A percentile compares a stretch with the other conserved stretches of the same genome.
Conservation (phyloP, 1,140 invertebrate species). For the Neuroterus valhalla region DNA sequence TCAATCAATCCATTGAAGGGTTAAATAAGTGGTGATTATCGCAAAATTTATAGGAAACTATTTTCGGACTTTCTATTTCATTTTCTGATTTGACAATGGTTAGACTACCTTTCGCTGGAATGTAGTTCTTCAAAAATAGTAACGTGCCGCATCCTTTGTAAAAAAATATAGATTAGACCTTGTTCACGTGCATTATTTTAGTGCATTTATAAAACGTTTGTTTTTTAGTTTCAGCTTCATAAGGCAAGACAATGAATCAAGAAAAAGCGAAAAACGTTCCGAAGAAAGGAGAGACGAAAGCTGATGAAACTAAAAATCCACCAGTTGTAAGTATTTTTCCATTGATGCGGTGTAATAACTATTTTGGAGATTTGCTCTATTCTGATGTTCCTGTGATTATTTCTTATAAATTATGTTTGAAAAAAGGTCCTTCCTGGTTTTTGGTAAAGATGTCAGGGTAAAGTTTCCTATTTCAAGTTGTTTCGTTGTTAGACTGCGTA, state of each 20-base stretch:
- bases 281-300: not conserved
- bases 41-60: not conserved
- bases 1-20: constrained; percentile 2
- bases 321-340: not conserved
- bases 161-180: too few relatives aligned
- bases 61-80: not conserved
- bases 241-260: not conserved
- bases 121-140: too few relatives aligned
- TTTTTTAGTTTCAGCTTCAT: not conserved
- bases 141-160: too few relatives aligned
- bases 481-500: too few relatives aligned
- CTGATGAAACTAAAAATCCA: not conserved
- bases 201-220: not conserved
- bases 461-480: too few relatives aligned
- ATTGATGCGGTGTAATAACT: not conserved
- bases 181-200: not conserved
- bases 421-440: too few relatives aligned
- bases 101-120: too few relatives aligned
- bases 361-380: not conserved
- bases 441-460: too few relatives aligned
- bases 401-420: too few relatives aligned
- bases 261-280: not conserved
- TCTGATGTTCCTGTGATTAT: too few relatives aligned
- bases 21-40: not conserved
- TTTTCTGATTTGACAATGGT: not conserved